Percentiles rank a stretch among this genome's conserved stretches.
These are phyloP conservation scores for Kryptopterus vitreolus DNA, from an alignment of 2,797 vertebrate species.

Conservation along the genomic window DNA sequence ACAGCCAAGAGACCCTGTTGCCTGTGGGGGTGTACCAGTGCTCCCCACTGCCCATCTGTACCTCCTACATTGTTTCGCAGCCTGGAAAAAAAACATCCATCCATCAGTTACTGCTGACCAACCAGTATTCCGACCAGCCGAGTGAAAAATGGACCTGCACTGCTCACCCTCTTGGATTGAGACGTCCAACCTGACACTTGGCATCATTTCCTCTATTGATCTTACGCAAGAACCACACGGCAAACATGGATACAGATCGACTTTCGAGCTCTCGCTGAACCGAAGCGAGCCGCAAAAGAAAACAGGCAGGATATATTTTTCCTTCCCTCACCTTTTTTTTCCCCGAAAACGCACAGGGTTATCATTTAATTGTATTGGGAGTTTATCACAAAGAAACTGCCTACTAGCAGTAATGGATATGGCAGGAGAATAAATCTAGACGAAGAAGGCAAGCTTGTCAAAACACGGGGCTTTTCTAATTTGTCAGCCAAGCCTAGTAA, in stretches of 20 bases:
- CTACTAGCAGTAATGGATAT: constrained; percentile 8
- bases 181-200: constrained; percentile 38
- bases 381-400: constrained; percentile 30
- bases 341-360: constrained; percentile 7
- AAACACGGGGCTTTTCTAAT: background rate
- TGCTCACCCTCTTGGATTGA: constrained; percentile 31
- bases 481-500: background rate
- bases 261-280: background rate
- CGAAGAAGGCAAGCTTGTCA: background rate
- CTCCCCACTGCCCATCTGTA: background rate
- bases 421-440: constrained; percentile 25
- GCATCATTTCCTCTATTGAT: constrained; percentile 51
- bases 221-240: constrained; percentile 9
- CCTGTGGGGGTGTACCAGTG: background rate
- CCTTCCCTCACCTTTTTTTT: background rate
- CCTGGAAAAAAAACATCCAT: background rate
- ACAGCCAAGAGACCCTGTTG: background rate
- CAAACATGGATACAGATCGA: constrained; percentile 9
- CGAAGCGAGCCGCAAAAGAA: background rate
- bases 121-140: constrained; percentile 20
- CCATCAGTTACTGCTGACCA: constrained; percentile 40
- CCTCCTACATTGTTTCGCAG: background rate
- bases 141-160: constrained; percentile 5
- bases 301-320: background rate
- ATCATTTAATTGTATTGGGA: constrained; percentile 40